Base-by-base conservation (phyloP, 2,888 invertebrate genomes). In the Pristionchus arcanus region DNA sequence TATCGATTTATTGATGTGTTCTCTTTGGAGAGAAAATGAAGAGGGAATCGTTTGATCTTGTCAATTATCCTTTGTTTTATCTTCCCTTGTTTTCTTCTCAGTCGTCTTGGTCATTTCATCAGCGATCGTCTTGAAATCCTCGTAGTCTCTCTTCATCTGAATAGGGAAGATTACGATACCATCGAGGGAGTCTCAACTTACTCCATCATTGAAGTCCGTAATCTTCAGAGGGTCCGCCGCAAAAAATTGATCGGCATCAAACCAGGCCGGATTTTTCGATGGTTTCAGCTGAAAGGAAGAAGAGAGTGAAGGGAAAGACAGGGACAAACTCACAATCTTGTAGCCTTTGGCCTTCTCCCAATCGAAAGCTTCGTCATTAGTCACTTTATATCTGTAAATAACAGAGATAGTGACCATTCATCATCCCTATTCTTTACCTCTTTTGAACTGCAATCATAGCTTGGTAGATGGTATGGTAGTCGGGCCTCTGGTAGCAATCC, bases 401-500 rank as follows among this genome's bases (percentile, higher is more conserved):
- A n/a, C 34, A 25, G 53, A 34, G 5, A 37, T 19, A 13, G n/a
- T 42, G 42, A 19, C 19, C 5, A 34, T 71, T 9, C 28, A 0
- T 68, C n/a, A 19, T 28, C 42, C 31, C 55, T n/a, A 7, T 31
- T 85, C 63, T 63, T 71, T 11, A 81, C 81, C 89, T 25, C 21
- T 55, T 81, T 49, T 81, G 59, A 0, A 89, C 66, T 5, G 77
- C 81, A 19, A 89, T 15, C 77, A 89, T 55, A 0, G 42, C 5
- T 5, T 89, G 55, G 81, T 89, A 66, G 37, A 89, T 63, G 9
- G 13, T 42, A 5, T n/a, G n/a, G 66, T 89, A 89, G 42, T 89
- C 81, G 9, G 89, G 89, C n/a, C 89, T 37, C 1, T 81, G 37
- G 49, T 89, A 89, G 42, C 89, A 89, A 34, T 77, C 81, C 42